Conservation (phyloP, 2,113 vertebrate genomes). For the Promerops cafer region DNA sequence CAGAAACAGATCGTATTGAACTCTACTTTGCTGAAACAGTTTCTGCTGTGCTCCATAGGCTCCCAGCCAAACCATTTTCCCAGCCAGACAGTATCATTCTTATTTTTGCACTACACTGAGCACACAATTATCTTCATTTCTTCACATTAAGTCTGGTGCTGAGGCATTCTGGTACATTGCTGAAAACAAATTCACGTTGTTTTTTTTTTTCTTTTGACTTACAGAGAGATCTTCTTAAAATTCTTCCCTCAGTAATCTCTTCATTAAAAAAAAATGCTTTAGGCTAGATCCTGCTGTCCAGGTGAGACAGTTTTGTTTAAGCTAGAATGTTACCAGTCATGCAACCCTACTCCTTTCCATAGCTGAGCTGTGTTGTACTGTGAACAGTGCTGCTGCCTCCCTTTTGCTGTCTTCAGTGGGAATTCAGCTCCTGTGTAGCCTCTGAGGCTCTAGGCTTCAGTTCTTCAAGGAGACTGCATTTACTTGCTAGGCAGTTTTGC, state of each 20-base stretch:
- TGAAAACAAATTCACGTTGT: not conserved
- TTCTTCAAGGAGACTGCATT: not conserved
- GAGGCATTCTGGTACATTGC: not conserved
- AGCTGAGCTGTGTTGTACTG: not conserved
- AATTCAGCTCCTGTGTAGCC: fast-evolving
- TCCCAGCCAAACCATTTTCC: not conserved
- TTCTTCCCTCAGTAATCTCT: not conserved
- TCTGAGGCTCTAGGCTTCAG: not conserved
- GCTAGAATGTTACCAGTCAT: not conserved
- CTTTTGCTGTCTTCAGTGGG: not conserved
- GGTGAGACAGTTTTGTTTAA: not conserved
- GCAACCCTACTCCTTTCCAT: not conserved
- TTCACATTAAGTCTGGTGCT: not conserved
- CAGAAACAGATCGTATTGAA: not conserved
- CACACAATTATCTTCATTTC: not conserved
- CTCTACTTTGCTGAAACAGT: not conserved
- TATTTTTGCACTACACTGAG: not conserved
- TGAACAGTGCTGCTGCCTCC: not conserved
- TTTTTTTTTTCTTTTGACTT: not conserved
- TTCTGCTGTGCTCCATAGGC: not conserved
- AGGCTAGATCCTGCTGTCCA: not conserved
- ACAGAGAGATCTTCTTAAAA: not conserved
- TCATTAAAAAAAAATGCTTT: not conserved
- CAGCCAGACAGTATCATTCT: not conserved
- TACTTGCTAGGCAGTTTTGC: not conserved